Conservation (phyloP, 2,797 vertebrate species). For the Glossophaga mutica region DNA sequence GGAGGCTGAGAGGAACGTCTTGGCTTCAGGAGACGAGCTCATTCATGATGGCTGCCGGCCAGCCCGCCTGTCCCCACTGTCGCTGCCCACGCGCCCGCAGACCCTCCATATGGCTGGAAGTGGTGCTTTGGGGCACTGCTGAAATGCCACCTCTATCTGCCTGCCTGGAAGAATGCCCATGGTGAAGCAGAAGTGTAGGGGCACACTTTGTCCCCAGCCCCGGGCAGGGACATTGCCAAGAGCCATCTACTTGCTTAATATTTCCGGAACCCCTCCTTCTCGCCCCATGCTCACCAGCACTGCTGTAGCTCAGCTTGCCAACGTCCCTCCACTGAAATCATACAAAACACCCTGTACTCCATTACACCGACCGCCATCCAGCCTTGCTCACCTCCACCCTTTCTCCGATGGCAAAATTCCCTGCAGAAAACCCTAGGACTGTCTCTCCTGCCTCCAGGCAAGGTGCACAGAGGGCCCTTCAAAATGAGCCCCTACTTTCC, state of each 20-base stretch:
- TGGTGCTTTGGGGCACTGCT: not conserved
- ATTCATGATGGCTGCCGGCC: not conserved
- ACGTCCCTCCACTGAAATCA: not conserved
- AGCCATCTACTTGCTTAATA: not conserved
- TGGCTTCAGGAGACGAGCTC: not conserved
- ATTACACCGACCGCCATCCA: not conserved
- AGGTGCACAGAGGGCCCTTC: not conserved
- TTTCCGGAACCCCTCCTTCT: not conserved
- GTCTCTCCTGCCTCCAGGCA: not conserved
- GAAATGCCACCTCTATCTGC: not conserved
- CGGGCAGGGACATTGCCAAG: not conserved
- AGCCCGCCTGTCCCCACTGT: not conserved
- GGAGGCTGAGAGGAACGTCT: not conserved
- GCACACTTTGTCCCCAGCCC: not conserved
- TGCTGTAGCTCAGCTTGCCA: not conserved
- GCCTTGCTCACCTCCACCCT: not conserved
- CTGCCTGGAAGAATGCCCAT: not conserved
- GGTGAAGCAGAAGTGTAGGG: not conserved
- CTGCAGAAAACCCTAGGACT: not conserved
- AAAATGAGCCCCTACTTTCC: not conserved
- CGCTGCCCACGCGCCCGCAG: not conserved
- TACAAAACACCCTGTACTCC: not conserved
- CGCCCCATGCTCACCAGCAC: not conserved
- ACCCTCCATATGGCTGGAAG: constrained; percentile 3
- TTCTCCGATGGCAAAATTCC: not conserved